Evolutionary conservation across 2,797 vertebrate species (phyloP), one percentile per base, ranked within the genome.

Genomic region (Orestias chungarensis): DNA sequence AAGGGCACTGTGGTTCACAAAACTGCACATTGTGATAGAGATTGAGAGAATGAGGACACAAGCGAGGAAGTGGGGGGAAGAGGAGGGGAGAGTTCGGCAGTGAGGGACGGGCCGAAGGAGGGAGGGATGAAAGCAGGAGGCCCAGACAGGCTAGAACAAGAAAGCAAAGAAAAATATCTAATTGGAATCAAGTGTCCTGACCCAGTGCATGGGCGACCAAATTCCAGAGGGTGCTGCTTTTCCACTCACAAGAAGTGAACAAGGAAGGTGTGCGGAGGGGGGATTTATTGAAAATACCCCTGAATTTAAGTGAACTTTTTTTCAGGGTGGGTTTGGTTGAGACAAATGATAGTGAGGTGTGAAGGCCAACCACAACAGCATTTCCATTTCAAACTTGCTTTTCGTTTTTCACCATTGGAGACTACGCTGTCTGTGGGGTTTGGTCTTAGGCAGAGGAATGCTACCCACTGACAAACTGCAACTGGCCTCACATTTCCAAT

Each of bases 161-260:
- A 94, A 91, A 92, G 91, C 89, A 93, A 93, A 94, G 89, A 93
- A 92, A 91, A 94, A 94, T 89, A 92, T 93, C 92, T 94, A 93
- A 94, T 93, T 94, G 91, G 92, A 94, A 94, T 95, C 93, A 94
- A 95, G 92, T 93, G 91, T 94, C 92, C 89, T 91, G 91, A 91
- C 88, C 89, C 81, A 79, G 86, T 90, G 90, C 81, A 92, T 93
- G 91, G 93, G 92, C 82, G 89, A 91, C 88, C 74, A 84, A 82
- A 94, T 94, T 94, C 91, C 82, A 89, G 87, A 89, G 88, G 66
- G 82, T 88, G 86, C 93, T 93, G 88, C 88, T 93, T 93, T 94
- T 93, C 91, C 90, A 90, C 86, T 91, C 71, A 81, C 82, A 75
- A 89, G 82, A 77, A 70, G 61, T 69, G 80, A 78, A 75, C 64